phyloP scores from a whole-genome alignment of 1,140 invertebrate genomes.

The Trachelipus rathkii region DNA sequence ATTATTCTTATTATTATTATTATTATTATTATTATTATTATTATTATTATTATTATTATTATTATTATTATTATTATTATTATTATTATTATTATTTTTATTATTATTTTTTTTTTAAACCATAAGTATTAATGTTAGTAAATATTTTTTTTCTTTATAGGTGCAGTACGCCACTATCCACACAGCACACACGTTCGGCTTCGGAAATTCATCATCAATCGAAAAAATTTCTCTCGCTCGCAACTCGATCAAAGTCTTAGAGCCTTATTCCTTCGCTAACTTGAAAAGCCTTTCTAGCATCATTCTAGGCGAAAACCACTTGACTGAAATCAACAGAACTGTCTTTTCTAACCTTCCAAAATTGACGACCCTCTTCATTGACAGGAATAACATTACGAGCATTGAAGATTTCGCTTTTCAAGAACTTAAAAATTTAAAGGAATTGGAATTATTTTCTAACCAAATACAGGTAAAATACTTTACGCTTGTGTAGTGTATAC shows the following conservation, averaged over 20 bases:
- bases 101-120: too few relatives aligned
- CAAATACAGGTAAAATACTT: constrained; percentile 22
- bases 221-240: constrained; percentile 62
- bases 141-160: constrained; percentile 50
- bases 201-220: constrained; percentile 64
- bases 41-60: neutral
- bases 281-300: constrained; percentile 63
- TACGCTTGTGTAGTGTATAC: neutral
- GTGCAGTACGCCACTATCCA: constrained; percentile 67
- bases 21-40: neutral
- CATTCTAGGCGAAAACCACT: constrained; percentile 66
- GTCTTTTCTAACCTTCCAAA: constrained; percentile 65
- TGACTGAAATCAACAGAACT: constrained; percentile 64
- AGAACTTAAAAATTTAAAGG: constrained; percentile 18
- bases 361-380: constrained; percentile 59
- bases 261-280: constrained; percentile 63
- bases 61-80: neutral
- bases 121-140: too few relatives aligned
- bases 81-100: neutral
- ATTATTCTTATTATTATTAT: too few relatives aligned
- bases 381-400: constrained; percentile 27
- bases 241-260: constrained; percentile 63
- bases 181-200: constrained; percentile 62
- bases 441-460: constrained; percentile 21
- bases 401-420: constrained; percentile 24